Evolutionary conservation across 1,140 invertebrate species (phyloP).

Genomic region (Drosophila prosaltans): DNA sequence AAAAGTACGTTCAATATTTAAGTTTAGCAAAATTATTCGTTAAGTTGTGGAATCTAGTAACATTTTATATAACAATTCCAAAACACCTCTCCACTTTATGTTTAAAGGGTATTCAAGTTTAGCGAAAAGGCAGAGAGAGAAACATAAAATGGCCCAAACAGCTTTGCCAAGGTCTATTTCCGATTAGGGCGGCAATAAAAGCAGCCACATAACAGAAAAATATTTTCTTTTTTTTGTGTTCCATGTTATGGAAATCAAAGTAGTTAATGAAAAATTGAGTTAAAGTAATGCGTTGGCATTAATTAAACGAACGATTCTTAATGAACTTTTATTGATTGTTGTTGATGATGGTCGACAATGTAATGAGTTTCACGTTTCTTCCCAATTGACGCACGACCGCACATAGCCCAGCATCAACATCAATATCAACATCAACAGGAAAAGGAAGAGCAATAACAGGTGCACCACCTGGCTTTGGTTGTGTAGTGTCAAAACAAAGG

Average conservation of each 20-base stretch:
- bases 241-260: conserved; percentile 44
- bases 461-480: conserved; percentile 29
- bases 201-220: conserved; percentile 50
- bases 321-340: conserved; percentile 66
- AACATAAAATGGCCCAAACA: conserved; percentile 18
- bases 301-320: conserved; percentile 60
- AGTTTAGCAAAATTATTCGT: too few relatives aligned
- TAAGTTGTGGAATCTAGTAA: too few relatives aligned
- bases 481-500: conserved; percentile 70
- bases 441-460: conserved; percentile 18
- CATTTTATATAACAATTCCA: too few relatives aligned
- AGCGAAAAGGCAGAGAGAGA: too few relatives aligned
- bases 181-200: conserved; percentile 69
- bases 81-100: not conserved
- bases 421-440: too few relatives aligned
- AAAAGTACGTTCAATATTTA: too few relatives aligned
- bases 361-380: conserved; percentile 68
- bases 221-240: conserved; percentile 47
- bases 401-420: conserved; percentile 9
- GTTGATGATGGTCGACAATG: conserved; percentile 38
- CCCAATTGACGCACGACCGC: conserved; percentile 64
- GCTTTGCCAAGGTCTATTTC: conserved; percentile 51
- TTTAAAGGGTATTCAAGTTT: not conserved
- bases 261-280: conserved; percentile 53
- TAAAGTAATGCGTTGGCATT: conserved; percentile 47